These are phyloP conservation scores for Helicolenus hilgendorfi DNA, from an alignment of 2,797 vertebrate species.

Conservation along the genomic window DNA sequence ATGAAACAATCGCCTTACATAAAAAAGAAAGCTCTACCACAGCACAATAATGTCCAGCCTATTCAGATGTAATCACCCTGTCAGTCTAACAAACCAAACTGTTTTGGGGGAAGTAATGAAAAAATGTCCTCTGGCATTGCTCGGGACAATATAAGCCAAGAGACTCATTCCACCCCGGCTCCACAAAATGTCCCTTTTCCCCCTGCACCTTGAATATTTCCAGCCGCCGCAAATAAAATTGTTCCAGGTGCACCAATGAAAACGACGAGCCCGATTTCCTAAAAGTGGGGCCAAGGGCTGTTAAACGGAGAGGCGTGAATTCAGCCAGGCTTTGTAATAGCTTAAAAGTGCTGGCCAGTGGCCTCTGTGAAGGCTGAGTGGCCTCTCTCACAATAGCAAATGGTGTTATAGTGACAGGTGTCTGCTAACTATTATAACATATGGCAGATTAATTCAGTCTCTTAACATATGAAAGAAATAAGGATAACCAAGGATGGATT, in stretches of 20 bases:
- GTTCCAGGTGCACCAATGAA: constrained; percentile 87
- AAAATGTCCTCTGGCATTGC: constrained; percentile 58
- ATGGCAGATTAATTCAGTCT: constrained; percentile 64
- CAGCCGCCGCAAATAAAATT: constrained; percentile 82
- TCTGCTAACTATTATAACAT: constrained; percentile 80
- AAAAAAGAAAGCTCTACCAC: constrained; percentile 34
- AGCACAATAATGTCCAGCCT: constrained; percentile 29
- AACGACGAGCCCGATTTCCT: constrained; percentile 65
- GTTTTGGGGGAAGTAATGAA: constrained; percentile 58
- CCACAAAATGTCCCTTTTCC: constrained; percentile 70
- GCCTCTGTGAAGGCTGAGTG: constrained; percentile 63
- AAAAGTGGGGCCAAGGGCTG: constrained; percentile 67
- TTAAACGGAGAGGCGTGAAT: constrained; percentile 83
- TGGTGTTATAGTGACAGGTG: constrained; percentile 84
- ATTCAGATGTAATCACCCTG: constrained; percentile 4
- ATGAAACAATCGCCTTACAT: constrained; percentile 29
- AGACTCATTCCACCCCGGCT: constrained; percentile 62
- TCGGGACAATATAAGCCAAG: constrained; percentile 58
- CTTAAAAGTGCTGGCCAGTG: constrained; percentile 61
- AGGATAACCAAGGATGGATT: neutral
- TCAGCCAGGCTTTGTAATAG: constrained; percentile 73
- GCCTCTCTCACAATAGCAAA: constrained; percentile 58
- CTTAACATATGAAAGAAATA: constrained; percentile 25
- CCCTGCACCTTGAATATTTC: constrained; percentile 74
- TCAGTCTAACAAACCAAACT: constrained; percentile 34